A percentile compares a stretch with the other conserved stretches of the same genome.
Conservation (phyloP, 2,797 vertebrate species). For the Acipenser transmontanus region DNA sequence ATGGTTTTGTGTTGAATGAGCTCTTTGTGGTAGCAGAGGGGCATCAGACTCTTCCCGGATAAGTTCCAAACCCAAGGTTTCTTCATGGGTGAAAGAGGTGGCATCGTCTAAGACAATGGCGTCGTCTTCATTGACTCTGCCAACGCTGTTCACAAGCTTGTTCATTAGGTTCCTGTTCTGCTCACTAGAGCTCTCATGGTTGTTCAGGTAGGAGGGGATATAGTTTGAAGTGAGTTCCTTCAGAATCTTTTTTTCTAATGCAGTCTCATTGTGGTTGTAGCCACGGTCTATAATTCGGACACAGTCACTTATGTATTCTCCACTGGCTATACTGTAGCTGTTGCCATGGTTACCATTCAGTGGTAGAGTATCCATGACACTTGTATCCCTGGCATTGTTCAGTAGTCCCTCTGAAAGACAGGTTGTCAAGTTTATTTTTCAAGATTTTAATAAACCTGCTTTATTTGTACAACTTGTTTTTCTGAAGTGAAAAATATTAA, state of each 20-base stretch:
- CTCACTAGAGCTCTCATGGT: conserved; percentile 83
- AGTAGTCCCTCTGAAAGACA: conserved; percentile 98
- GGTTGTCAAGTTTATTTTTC: conserved; percentile 30
- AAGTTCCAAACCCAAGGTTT: conserved; percentile 83
- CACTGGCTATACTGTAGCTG: conserved; percentile 92
- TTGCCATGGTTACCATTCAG: conserved; percentile 99
- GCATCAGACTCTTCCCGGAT: conserved; percentile 87
- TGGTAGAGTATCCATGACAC: conserved; percentile 99
- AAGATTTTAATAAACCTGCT: neutral
- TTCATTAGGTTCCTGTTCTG: conserved; percentile 94
- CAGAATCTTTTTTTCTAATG: conserved; percentile 95
- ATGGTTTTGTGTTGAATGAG: conserved; percentile 69
- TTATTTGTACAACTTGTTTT: neutral
- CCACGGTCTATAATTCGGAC: conserved; percentile 96
- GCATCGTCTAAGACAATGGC: conserved; percentile 56
- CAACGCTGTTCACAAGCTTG: conserved; percentile 87
- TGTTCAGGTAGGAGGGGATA: conserved; percentile 96
- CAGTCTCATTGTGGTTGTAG: conserved; percentile 89
- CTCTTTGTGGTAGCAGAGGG: conserved; percentile 77
- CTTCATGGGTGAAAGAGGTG: conserved; percentile 78
- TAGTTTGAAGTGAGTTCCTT: conserved; percentile 98
- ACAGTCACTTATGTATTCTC: conserved; percentile 97
- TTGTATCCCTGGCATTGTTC: conserved; percentile 99
- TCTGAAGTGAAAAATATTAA: too few species aligned
- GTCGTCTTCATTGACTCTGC: conserved; percentile 76